These are phyloP conservation scores for Popillia japonica DNA, from an alignment of 1,140 invertebrate genomes.

Conservation along the genomic window DNA sequence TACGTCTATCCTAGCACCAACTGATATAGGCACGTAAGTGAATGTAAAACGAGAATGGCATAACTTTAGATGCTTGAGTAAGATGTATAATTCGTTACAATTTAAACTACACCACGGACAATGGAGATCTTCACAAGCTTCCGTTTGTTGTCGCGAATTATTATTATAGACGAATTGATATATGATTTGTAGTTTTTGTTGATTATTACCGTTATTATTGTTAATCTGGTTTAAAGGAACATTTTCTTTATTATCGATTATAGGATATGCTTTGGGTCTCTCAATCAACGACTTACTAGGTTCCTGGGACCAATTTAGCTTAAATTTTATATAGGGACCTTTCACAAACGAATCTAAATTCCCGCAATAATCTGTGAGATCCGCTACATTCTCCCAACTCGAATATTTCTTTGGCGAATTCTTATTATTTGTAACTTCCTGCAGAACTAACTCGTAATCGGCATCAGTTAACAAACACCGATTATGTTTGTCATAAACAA, in stretches of 20 bases:
- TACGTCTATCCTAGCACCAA: conserved; percentile 91
- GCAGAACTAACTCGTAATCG: conserved; percentile 87
- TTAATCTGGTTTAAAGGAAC: conserved; percentile 63
- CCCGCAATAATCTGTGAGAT: conserved; percentile 65
- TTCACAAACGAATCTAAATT: conserved; percentile 75
- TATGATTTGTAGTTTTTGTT: conserved; percentile 76
- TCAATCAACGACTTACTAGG: conserved; percentile 75
- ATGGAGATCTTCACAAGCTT: conserved; percentile 88
- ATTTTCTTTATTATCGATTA: conserved; percentile 69
- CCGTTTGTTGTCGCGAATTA: conserved; percentile 93
- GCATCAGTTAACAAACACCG: conserved; percentile 86
- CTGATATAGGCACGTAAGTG: conserved; percentile 83
- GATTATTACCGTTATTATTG: conserved; percentile 49
- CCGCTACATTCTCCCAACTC: conserved; percentile 84
- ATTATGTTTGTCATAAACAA: conserved; percentile 90
- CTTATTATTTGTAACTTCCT: conserved; percentile 72
- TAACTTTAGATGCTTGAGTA: conserved; percentile 92
- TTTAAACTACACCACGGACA: conserved; percentile 96
- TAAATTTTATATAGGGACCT: conserved; percentile 82
- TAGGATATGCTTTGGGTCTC: conserved; percentile 66
- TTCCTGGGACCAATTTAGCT: conserved; percentile 82
- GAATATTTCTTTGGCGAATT: conserved; percentile 72
- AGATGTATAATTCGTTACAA: conserved; percentile 84
- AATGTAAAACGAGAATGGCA: conserved; percentile 95
- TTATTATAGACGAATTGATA: conserved; percentile 98